Conservation (phyloP, 2,888 invertebrate species). For the Schizaphis graminum region DNA sequence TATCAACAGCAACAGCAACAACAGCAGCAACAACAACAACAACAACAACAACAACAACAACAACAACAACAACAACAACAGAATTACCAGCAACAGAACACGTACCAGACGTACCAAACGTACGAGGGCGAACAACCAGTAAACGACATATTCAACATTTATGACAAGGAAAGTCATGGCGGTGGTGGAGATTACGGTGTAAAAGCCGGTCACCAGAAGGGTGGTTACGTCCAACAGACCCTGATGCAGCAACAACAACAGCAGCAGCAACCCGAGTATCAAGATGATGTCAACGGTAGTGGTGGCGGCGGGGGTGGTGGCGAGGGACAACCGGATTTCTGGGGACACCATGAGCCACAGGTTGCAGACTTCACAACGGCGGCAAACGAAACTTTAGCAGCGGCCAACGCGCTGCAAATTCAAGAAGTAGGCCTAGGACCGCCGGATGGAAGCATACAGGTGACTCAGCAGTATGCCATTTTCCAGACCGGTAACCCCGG, state of each 20-base stretch:
- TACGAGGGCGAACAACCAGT: conserved; percentile 46
- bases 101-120: conserved; percentile 47
- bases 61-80: conserved; percentile 32
- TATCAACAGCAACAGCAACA: conserved; percentile 55
- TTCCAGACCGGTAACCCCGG: conserved; percentile 66
- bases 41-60: not conserved
- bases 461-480: conserved; percentile 64
- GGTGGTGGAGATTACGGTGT: conserved; percentile 40
- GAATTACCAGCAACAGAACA: conserved; percentile 34
- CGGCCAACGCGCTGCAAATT: conserved; percentile 64
- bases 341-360: conserved; percentile 43
- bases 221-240: conserved; percentile 23
- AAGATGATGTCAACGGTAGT: conserved; percentile 33
- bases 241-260: conserved; percentile 45
- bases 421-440: conserved; percentile 28
- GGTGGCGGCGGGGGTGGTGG: conserved; percentile 15
- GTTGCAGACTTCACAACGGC: conserved; percentile 56
- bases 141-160: conserved; percentile 46
- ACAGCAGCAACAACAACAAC: conserved; percentile 22
- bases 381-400: conserved; percentile 53
- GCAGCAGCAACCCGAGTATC: conserved; percentile 52
- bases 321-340: conserved; percentile 35
- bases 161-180: conserved; percentile 25
- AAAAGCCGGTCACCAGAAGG: conserved; percentile 38
- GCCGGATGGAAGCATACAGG: conserved; percentile 47